phyloP scores from a whole-genome alignment of 2,113 vertebrate species.

The Silurus meridionalis region DNA sequence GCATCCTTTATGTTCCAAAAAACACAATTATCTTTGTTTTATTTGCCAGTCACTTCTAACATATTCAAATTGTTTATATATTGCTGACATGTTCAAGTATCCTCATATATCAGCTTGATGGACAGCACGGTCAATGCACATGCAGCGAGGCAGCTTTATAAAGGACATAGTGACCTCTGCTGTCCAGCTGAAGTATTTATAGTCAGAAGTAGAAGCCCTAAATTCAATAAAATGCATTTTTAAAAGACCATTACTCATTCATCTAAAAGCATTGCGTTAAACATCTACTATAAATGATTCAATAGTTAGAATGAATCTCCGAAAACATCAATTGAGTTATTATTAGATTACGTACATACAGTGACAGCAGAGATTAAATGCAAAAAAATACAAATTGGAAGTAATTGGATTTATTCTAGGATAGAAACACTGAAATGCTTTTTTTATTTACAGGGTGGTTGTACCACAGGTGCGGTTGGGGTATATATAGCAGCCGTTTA shows the following conservation, averaged over 20 bases:
- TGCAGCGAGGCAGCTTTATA: neutral
- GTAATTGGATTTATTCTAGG: neutral
- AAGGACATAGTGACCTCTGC: slow-evolving; percentile 35
- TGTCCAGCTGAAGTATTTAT: neutral
- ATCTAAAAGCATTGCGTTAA: neutral
- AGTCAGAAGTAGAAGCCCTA: neutral
- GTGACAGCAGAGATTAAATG: neutral
- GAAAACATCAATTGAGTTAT: neutral
- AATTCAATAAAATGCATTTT: neutral
- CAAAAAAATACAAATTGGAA: neutral
- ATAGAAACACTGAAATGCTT: neutral
- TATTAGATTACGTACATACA: neutral
- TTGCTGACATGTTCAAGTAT: slow-evolving; percentile 1
- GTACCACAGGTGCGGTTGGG: too few species aligned
- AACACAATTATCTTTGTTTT: neutral
- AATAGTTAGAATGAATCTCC: neutral
- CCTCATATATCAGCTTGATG: slow-evolving; percentile 21
- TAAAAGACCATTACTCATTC: neutral
- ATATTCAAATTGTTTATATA: slow-evolving; percentile 1
- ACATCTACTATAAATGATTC: neutral
- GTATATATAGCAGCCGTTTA: neutral
- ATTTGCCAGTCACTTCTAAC: neutral
- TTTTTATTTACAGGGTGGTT: neutral
- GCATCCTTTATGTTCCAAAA: neutral
- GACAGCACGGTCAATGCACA: neutral